Conservation (phyloP, 1,140 invertebrate species). For the Agrilus planipennis region DNA sequence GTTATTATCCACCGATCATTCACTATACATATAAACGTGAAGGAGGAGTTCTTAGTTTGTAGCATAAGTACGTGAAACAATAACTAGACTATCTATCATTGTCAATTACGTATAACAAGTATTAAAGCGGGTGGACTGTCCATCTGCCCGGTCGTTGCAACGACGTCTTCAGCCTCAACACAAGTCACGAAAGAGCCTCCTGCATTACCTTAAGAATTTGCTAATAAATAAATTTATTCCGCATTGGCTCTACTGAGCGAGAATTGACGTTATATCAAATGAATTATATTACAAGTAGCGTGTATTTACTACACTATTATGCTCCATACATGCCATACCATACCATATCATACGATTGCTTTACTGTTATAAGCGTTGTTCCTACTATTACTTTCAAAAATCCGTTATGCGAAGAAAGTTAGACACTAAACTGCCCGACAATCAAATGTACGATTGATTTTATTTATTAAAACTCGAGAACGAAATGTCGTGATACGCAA, state of each 20-base stretch:
- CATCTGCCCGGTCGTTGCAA: conserved; percentile 15
- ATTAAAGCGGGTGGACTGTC: conserved; percentile 21
- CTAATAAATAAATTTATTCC: conserved; percentile 6
- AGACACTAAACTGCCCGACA: too few relatives aligned
- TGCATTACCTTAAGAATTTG: conserved; percentile 5
- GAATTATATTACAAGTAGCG: conserved; percentile 3
- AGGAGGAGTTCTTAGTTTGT: conserved; percentile 21
- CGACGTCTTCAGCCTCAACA: neutral
- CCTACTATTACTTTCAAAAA: too few relatives aligned
- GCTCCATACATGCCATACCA: too few relatives aligned
- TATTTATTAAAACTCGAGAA: too few relatives aligned
- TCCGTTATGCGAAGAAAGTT: too few relatives aligned
- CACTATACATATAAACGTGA: too few relatives aligned
- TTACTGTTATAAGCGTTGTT: too few relatives aligned
- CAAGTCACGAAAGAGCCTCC: conserved; percentile 3
- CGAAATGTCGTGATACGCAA: too few relatives aligned
- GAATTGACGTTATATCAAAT: neutral
- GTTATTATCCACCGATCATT: too few relatives aligned
- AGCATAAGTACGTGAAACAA: conserved; percentile 22
- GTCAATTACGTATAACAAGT: conserved; percentile 24
- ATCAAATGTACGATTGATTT: too few relatives aligned
- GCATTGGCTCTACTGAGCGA: conserved; percentile 2
- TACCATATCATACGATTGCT: too few relatives aligned
- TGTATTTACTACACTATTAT: conserved; percentile 6
- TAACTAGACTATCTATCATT: conserved; percentile 23